Evolutionary conservation across 2,888 invertebrate species (phyloP).

Genomic region (Rhagonycha fulva): DNA sequence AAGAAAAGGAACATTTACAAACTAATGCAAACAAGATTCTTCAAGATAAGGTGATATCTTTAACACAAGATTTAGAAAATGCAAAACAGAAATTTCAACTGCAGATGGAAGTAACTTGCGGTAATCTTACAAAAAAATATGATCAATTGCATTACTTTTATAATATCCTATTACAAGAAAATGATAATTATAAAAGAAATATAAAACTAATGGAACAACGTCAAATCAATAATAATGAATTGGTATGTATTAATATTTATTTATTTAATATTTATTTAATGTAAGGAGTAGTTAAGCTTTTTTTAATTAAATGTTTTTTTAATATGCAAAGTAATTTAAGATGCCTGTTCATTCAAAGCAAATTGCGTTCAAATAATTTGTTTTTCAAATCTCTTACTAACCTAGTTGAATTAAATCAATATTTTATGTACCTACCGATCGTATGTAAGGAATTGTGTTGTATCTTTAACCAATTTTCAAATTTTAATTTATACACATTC

Average conservation of each 20-base stretch:
- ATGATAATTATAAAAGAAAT: conserved; percentile 16
- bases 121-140: conserved; percentile 15
- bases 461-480: too few relatives aligned
- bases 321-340: too few relatives aligned
- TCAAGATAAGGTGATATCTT: conserved; percentile 6
- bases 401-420: too few relatives aligned
- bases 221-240: conserved; percentile 23
- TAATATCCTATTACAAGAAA: conserved; percentile 14
- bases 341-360: too few relatives aligned
- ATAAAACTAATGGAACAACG: conserved; percentile 10
- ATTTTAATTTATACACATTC: too few relatives aligned
- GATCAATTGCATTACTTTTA: conserved; percentile 20
- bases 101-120: conserved; percentile 4
- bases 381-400: too few relatives aligned
- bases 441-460: too few relatives aligned
- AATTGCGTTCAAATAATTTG: too few relatives aligned
- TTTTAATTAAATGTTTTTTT: too few relatives aligned
- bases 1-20: conserved; percentile 5
- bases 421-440: too few relatives aligned
- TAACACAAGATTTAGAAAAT: conserved; percentile 13
- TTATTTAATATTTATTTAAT: too few relatives aligned
- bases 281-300: too few relatives aligned
- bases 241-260: conserved; percentile 17
- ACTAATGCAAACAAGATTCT: not conserved
- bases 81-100: not conserved